These are phyloP conservation scores for Noctua janthina DNA, from an alignment of 2,888 invertebrate genomes.

Conservation along the genomic window DNA sequence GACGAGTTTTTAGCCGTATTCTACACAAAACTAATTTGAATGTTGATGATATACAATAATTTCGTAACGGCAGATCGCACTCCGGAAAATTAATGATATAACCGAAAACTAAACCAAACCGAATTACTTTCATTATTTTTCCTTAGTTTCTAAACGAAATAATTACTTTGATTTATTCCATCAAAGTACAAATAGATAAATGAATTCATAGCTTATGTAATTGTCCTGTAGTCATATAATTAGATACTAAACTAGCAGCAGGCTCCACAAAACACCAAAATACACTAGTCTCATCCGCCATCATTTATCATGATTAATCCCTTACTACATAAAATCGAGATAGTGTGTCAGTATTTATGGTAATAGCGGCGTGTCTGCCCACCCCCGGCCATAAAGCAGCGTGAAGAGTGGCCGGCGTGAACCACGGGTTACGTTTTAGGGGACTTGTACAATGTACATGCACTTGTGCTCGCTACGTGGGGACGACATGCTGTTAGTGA, in stretches of 20 bases:
- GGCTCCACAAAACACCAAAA: not conserved
- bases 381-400: conserved; percentile 50
- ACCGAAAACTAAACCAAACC: not conserved
- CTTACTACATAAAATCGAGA: conserved; percentile 35
- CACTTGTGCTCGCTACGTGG: conserved; percentile 1
- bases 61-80: not conserved
- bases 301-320: conserved; percentile 38
- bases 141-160: not conserved
- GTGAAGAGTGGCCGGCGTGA: conserved; percentile 51
- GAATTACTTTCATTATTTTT: not conserved
- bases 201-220: not conserved
- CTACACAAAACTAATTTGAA: not conserved
- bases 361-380: conserved; percentile 46
- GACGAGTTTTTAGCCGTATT: not conserved
- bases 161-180: not conserved
- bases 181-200: not conserved
- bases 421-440: conserved; percentile 21
- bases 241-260: not conserved
- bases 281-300: not conserved
- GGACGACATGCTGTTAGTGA: not conserved
- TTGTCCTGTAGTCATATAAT: not conserved
- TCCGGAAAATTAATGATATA: not conserved
- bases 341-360: conserved; percentile 49
- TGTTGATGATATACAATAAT: not conserved
- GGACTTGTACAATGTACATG: not conserved